Conservation (phyloP, 2,888 invertebrate species). For the Myathropa florea region DNA sequence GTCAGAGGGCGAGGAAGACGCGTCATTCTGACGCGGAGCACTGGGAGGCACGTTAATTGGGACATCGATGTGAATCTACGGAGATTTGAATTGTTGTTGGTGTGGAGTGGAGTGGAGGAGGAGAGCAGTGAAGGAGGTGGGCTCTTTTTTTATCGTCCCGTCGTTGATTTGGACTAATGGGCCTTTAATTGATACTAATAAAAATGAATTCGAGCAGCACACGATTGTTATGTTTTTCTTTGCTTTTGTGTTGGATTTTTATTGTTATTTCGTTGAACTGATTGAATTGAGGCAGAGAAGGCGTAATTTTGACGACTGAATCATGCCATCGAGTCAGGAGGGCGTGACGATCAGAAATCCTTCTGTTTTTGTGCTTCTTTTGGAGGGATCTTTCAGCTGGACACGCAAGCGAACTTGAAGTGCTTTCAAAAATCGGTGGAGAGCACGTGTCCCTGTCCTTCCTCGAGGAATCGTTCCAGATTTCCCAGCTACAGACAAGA, state of each 20-base stretch:
- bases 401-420: too few relatives aligned
- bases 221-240: not conserved
- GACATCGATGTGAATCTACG: not conserved
- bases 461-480: too few relatives aligned
- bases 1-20: not conserved
- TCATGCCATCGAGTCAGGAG: too few relatives aligned
- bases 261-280: not conserved
- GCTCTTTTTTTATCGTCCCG: not conserved
- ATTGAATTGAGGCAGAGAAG: not conserved
- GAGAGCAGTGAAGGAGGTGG: not conserved
- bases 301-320: not conserved
- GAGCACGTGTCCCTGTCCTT: too few relatives aligned
- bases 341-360: too few relatives aligned
- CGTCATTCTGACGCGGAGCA: constrained; percentile 1
- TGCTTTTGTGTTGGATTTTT: not conserved
- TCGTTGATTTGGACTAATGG: not conserved
- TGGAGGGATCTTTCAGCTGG: too few relatives aligned
- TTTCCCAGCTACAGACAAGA: too few relatives aligned
- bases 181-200: constrained; percentile 24
- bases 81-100: not conserved
- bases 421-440: too few relatives aligned
- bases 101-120: not conserved
- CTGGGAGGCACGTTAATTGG: constrained; percentile 4
- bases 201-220: constrained; percentile 29
- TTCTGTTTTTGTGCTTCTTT: too few relatives aligned